Base-by-base conservation (phyloP, 1,140 invertebrate species). In the Caenorhabditis briggsae region DNA sequence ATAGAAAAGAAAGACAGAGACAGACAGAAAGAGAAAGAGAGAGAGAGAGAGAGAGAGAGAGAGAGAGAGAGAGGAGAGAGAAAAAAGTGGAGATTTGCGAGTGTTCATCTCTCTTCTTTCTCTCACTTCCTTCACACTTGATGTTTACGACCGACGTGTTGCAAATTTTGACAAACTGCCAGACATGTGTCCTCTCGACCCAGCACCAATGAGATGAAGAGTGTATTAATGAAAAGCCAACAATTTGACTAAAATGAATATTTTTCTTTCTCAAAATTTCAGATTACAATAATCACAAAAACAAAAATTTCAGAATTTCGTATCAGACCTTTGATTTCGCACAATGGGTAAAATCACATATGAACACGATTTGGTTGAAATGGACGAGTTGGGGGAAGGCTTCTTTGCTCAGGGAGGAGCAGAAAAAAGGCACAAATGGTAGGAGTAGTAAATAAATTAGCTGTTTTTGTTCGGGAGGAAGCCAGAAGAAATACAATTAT, bases 71-170 rank as follows among this genome's bases (percentile, higher is more conserved):
- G 56, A n/a, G 7, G 56, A 59, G 58, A 59, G 58, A n/a, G 16
- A 14, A 61, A 11, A 61, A 25, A 61, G 23, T 11, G 9, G 46
- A 46, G 43, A 78, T 78, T 78, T 78, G 43, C 12, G 56, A 58
- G 43, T 50, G 70, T 78, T 78, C 70, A 53, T 41, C 41, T 33
- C 23, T 33, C 46, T 78, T 53, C 43, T 53, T 58, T 18, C 18
- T 7, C 56, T 20, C 59, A 8, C 23, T 61, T 18, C 59, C 9
- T n/a, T n/a, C 56, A 58, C n/a, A n/a, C n/a, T n/a, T 8, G 12
- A 46, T 78, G 70, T 78, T 78, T 78, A 78, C 70, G 70, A 78
- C 33, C 70, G 46, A 78, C 70, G 70, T 78, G 70, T 78, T 78
- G 70, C 70, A 78, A 78, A 78, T 50, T 50, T 78, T 53, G 70